A percentile compares a stretch with the other conserved stretches of the same genome.
Evolutionary conservation across 2,888 invertebrate species (phyloP).

Genomic region (Lepidochitona cinerea): DNA sequence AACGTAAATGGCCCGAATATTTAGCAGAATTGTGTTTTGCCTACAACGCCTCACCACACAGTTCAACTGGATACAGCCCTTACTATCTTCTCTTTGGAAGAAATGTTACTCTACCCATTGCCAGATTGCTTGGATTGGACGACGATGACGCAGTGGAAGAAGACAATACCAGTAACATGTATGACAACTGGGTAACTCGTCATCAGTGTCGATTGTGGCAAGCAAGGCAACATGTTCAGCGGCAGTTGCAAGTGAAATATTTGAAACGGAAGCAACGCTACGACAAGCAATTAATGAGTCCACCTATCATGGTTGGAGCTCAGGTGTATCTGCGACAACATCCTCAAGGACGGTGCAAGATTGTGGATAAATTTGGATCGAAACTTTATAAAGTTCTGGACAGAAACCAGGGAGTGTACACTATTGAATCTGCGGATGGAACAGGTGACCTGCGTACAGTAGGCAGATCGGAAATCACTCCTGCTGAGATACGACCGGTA

Average conservation of each 20-base stretch:
- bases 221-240: not conserved
- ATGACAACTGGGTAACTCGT: slow-evolving; percentile 1
- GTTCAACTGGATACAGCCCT: slow-evolving; percentile 7
- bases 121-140: not conserved
- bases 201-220: slow-evolving; percentile 12
- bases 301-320: not conserved
- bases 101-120: not conserved
- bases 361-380: slow-evolving; percentile 4
- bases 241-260: not conserved
- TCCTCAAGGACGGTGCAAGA: slow-evolving; percentile 10
- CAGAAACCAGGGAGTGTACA: not conserved
- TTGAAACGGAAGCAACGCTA: not conserved
- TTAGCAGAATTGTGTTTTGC: slow-evolving; percentile 16
- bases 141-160: not conserved
- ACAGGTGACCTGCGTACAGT: not conserved
- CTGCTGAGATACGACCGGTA: not conserved
- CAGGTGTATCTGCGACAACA: slow-evolving; percentile 9
- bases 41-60: slow-evolving; percentile 13
- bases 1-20: slow-evolving; percentile 20
- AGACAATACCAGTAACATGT: not conserved
- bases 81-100: not conserved
- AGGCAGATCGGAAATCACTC: not conserved
- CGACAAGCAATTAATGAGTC: not conserved
- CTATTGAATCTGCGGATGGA: not conserved
- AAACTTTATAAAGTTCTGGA: not conserved